phyloP scores from a whole-genome alignment of 2,797 vertebrate genomes.

The Jordanella pulchra region DNA sequence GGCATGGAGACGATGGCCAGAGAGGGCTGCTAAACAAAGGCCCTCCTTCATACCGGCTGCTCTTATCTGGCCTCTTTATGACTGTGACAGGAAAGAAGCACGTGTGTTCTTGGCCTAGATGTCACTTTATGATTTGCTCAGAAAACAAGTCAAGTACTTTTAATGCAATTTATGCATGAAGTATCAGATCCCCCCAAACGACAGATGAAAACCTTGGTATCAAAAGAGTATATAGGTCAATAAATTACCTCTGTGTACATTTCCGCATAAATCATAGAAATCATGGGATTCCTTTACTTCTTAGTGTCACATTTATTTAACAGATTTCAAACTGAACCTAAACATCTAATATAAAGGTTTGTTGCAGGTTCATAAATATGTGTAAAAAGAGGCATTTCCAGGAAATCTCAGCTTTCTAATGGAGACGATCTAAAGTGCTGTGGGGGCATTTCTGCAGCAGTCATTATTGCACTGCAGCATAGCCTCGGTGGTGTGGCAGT shows the following conservation, averaged over 20 bases:
- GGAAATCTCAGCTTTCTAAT: background rate
- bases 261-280: background rate
- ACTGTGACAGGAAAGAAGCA: slow-evolving; percentile 3
- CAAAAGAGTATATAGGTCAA: background rate
- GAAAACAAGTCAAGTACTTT: background rate
- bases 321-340: background rate
- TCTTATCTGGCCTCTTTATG: slow-evolving; percentile 5
- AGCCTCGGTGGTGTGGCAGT: slow-evolving; percentile 27
- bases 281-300: background rate
- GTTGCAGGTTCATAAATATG: background rate
- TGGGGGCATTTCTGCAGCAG: background rate
- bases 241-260: slow-evolving; percentile 2
- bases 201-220: background rate
- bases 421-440: background rate
- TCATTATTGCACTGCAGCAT: slow-evolving; percentile 52
- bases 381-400: background rate
- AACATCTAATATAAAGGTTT: background rate
- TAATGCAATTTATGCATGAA: background rate
- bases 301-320: background rate
- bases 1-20: slow-evolving; percentile 30
- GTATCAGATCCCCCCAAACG: background rate
- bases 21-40: slow-evolving; percentile 11
- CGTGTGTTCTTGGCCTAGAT: background rate
- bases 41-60: slow-evolving; percentile 10
- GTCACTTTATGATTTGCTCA: background rate